Evolutionary conservation across 2,888 invertebrate species (phyloP).

Genomic region (Agonopterix heracliana): DNA sequence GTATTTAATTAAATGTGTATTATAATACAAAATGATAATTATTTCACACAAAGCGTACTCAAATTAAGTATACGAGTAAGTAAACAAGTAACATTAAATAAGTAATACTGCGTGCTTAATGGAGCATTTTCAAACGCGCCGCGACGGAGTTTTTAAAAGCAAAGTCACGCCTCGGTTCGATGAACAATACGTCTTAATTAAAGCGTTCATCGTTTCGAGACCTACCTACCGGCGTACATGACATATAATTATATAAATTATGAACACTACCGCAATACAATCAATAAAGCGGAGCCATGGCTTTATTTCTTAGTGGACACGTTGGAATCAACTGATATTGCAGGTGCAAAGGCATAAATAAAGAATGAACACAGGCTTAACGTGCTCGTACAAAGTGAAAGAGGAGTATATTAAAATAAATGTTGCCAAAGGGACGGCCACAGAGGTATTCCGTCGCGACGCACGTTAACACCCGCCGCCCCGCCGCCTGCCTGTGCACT

Average conservation of each 20-base stretch:
- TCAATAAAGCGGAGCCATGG: constrained; percentile 31
- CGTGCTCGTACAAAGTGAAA: constrained; percentile 25
- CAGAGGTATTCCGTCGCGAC: constrained; percentile 17
- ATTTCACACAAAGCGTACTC: constrained; percentile 8
- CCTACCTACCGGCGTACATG: constrained; percentile 34
- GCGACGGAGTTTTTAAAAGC: constrained; percentile 55
- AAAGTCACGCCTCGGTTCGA: constrained; percentile 54
- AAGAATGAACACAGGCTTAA: constrained; percentile 33
- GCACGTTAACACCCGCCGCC: constrained; percentile 5
- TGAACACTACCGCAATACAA: constrained; percentile 35
- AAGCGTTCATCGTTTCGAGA: constrained; percentile 45
- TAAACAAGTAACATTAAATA: constrained; percentile 24
- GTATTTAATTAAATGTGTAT: constrained; percentile 6
- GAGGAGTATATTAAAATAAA: constrained; percentile 40
- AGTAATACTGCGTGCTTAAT: constrained; percentile 37
- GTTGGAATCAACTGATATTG: constrained; percentile 20
- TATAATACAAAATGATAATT: constrained; percentile 1
- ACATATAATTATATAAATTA: constrained; percentile 57
- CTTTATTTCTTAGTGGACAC: constrained; percentile 18
- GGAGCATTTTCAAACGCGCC: constrained; percentile 41
- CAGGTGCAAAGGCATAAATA: constrained; percentile 38
- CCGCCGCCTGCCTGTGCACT: constrained; percentile 3
- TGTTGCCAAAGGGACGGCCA: constrained; percentile 30
- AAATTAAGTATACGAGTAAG: constrained; percentile 6
- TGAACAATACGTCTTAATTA: constrained; percentile 70